Evolutionary conservation across 2,888 invertebrate species (phyloP), one percentile per base, ranked within the genome.

Genomic region (Furcula furcula): DNA sequence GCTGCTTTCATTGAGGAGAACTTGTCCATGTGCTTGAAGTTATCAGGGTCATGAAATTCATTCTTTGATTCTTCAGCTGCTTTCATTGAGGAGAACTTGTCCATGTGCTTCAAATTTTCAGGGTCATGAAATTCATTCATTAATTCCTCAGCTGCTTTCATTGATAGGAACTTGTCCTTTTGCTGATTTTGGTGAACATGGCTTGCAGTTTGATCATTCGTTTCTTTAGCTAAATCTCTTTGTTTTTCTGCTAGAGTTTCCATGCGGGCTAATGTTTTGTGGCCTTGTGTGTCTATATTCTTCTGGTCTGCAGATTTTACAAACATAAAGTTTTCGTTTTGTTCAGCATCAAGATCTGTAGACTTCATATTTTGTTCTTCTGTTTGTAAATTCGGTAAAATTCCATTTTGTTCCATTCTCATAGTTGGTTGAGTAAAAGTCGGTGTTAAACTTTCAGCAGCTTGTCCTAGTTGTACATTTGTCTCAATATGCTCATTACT

Each of bases 81-180:
- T 49, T 56, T 64, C 46, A 52, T 46, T 25, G 52, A 37, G 27
- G 40, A 21, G 5, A 48, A 23, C 16, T 52, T 45, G 4, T 45
- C 46, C 13, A 45, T 20, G 26, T 43, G 36, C 27, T 11, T 38
- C 12, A 33, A 28, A 5, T 45, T 45, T 13, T 27, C 25, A 5
- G 40, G 38, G 23, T 48, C 46, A 20, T 23, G 39, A 18, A 41
- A 30, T 6, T 41, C 30, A 1, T 48, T 47, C 4, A 36, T 39
- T 22, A 35, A 36, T n/a, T 55, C 40, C 32, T 45, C 44, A 34
- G 41, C 46, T 19, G 44, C 34, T 49, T 56, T 64, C 46, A 52
- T 46, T 25, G 52, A 37, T 27, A 39, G 19, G 5, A 48, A 23
- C 16, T 52, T 45, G 4, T 45, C 46, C 13, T 41, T 20, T 25